Evolutionary conservation across 2,888 invertebrate genomes (phyloP), one percentile per base, ranked within the genome.

Genomic region (Diplolepis rosae): DNA sequence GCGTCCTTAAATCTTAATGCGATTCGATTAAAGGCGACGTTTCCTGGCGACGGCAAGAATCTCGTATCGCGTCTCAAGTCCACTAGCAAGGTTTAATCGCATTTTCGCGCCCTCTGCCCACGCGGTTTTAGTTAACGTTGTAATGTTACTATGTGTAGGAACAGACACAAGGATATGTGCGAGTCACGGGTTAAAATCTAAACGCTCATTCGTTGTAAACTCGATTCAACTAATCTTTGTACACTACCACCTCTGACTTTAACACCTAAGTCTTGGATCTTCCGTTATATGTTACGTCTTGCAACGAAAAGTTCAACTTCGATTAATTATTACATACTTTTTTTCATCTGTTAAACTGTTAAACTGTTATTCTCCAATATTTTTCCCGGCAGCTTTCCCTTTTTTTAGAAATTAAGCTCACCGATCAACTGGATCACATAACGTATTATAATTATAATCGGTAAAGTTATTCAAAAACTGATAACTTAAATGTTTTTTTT

Each of bases 1-100:
- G 79, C 77, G 80, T 80, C 82, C 78, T 82, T 82, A 84, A 84
- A 83, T 83, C 84, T 84, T 84, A 83, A 84, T 83, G 83, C 83
- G 80, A 82, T 84, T 84, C 83, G 84, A 82, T 83, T 82, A 82
- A 84, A 81, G 83, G 76, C 80, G 80, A 82, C 82, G 76, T 81
- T 80, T 81, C 80, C 79, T 75, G 76, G 77, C 81, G 80, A 80
- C 61, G 61, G 32, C 61, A 24, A 61, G 35, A 35, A 56, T 39
- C 61, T 61, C 61, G 61, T 54, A 39, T 35, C 61, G 35, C 61
- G 61, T 54, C 54, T 54, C 54, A 54, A 30, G 54, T 54, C 54
- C 54, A 18, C 30, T 54, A 18, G 35, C 61, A 61, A 35, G 61
- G 24, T 61, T 61, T 61, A 61, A 61, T 61, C 61, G 61, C 39